These are phyloP conservation scores for Hypena proboscidalis DNA, from an alignment of 2,888 invertebrate species.

Conservation along the genomic window DNA sequence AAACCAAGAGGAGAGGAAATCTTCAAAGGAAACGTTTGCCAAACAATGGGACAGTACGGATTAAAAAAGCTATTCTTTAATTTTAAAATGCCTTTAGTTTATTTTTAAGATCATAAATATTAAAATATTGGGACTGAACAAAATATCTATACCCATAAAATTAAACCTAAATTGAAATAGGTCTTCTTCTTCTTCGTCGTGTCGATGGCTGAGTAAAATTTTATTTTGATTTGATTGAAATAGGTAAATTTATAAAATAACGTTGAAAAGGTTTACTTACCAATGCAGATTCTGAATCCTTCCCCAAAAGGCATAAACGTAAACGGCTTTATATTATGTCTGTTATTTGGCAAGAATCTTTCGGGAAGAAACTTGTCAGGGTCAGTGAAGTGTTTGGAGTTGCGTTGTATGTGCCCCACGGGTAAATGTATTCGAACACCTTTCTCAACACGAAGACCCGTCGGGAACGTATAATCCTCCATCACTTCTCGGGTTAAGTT, in stretches of 20 bases:
- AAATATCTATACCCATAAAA: no score
- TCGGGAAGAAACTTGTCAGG: conserved; percentile 50
- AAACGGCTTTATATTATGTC: conserved; percentile 42
- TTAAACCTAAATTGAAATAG: no score
- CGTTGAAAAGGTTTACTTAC: conserved; percentile 3
- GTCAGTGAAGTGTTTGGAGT: conserved; percentile 46
- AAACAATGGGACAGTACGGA: no score
- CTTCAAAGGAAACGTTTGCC: no score
- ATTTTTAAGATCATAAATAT: no score
- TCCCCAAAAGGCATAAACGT: conserved; percentile 54
- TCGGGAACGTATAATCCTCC: conserved; percentile 46
- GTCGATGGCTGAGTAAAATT: no score
- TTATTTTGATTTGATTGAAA: not conserved
- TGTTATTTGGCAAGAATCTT: conserved; percentile 46
- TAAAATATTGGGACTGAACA: no score
- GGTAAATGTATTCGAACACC: conserved; percentile 51
- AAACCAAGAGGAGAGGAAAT: no score
- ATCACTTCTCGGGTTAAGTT: conserved; percentile 43
- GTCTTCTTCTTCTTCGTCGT: no score
- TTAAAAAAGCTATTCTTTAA: no score
- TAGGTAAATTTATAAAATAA: not conserved
- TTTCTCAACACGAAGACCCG: conserved; percentile 48
- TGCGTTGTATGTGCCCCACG: conserved; percentile 43
- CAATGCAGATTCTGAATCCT: conserved; percentile 32
- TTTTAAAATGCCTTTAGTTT: no score